phyloP scores from a whole-genome alignment of 2,113 vertebrate genomes.

The Puntigrus tetrazona region DNA sequence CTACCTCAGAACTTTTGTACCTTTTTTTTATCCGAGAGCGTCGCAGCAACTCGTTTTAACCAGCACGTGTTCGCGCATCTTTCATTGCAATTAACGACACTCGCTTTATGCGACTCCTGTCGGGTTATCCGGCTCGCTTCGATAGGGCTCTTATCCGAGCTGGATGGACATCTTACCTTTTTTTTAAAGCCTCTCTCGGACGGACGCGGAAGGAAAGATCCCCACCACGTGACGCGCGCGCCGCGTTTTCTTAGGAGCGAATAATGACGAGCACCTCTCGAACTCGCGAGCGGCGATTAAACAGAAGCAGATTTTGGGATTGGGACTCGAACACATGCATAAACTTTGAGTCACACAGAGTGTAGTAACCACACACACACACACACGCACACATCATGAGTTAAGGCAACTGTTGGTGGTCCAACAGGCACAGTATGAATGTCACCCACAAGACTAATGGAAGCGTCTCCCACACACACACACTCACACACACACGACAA shows the following conservation, averaged over 20 bases:
- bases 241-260: neutral
- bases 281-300: constrained; percentile 8
- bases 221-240: neutral
- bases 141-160: no score
- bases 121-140: no score
- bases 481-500: constrained; percentile 17
- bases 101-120: no score
- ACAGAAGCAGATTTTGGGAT: constrained; percentile 7
- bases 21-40: neutral
- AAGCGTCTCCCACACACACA: constrained; percentile 3
- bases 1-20: neutral
- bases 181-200: neutral
- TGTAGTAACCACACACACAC: constrained; percentile 2
- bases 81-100: neutral
- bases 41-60: neutral
- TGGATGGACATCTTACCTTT: neutral
- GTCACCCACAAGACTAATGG: constrained; percentile 27
- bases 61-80: neutral
- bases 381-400: constrained; percentile 11
- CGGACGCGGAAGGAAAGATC: neutral
- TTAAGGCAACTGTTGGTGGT: constrained; percentile 45
- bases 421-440: constrained; percentile 33
- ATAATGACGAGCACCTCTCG: neutral
- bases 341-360: neutral
- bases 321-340: constrained; percentile 9